Conservation (phyloP, 2,888 invertebrate species). For the Conus canariensis region DNA sequence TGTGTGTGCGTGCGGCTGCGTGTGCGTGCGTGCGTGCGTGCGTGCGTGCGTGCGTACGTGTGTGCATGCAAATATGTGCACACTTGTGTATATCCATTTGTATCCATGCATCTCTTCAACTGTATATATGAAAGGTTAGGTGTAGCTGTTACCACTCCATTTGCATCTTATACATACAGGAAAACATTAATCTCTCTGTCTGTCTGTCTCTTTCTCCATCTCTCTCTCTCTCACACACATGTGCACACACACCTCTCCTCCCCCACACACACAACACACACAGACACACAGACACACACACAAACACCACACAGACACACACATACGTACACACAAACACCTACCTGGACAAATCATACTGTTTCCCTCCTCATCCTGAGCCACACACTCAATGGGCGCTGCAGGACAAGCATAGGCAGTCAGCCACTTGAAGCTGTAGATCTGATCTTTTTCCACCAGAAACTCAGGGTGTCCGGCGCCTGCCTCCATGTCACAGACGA, state of each 20-base stretch:
- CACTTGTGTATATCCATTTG: too few species aligned
- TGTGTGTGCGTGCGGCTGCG: neutral
- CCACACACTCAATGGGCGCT: slow-evolving; percentile 67
- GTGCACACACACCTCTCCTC: neutral
- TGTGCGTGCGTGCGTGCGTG: neutral
- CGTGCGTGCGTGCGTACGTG: neutral
- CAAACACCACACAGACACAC: neutral
- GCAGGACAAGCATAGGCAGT: slow-evolving; percentile 71
- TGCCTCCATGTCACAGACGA: slow-evolving; percentile 73
- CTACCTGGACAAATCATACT: slow-evolving; percentile 73
- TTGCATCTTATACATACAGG: too few species aligned
- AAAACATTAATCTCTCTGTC: too few species aligned
- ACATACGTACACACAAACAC: slow-evolving; percentile 25
- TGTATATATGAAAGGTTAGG: too few species aligned
- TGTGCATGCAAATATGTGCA: neutral
- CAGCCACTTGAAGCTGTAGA: slow-evolving; percentile 70
- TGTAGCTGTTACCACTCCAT: too few species aligned
- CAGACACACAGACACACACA: neutral
- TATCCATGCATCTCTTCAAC: too few species aligned
- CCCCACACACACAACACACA: neutral
- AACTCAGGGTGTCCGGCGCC: slow-evolving; percentile 72
- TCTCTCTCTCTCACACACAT: neutral
- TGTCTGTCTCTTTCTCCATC: neutral
- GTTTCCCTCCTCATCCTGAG: slow-evolving; percentile 56
- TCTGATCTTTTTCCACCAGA: slow-evolving; percentile 67